Conservation (phyloP, 2,113 vertebrate genomes). For the Eclectus roratus region DNA sequence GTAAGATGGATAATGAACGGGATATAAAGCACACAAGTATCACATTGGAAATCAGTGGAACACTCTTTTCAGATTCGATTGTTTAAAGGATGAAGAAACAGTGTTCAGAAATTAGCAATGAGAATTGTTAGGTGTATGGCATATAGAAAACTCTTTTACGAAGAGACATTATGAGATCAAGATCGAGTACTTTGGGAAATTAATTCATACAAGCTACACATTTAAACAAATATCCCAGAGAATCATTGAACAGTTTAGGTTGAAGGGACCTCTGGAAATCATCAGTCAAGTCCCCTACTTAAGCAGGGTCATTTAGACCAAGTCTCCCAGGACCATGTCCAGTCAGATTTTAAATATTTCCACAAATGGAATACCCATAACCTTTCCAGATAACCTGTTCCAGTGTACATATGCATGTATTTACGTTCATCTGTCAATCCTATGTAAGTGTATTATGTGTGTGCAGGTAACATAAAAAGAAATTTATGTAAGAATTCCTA, state of each 20-base stretch:
- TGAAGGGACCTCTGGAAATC: background rate
- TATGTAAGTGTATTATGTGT: background rate
- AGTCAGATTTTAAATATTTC: background rate
- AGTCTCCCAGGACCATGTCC: background rate
- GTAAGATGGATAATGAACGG: conserved; percentile 1
- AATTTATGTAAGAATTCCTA: background rate
- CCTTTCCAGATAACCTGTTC: background rate
- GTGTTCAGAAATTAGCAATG: background rate
- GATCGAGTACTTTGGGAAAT: background rate
- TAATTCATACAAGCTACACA: background rate
- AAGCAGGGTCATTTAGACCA: background rate
- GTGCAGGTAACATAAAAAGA: background rate
- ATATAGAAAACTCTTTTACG: background rate
- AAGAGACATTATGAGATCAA: background rate
- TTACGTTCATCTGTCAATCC: background rate
- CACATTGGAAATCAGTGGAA: conserved; percentile 29
- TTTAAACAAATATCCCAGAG: background rate
- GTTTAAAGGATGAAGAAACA: background rate
- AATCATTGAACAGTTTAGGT: background rate
- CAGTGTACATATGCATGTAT: background rate
- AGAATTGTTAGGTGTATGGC: background rate
- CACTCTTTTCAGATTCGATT: background rate
- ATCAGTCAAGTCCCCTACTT: background rate
- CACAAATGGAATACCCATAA: background rate
- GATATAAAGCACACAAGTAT: background rate